phyloP scores from a whole-genome alignment of 2,797 vertebrate genomes.

The Astyanax mexicanus region DNA sequence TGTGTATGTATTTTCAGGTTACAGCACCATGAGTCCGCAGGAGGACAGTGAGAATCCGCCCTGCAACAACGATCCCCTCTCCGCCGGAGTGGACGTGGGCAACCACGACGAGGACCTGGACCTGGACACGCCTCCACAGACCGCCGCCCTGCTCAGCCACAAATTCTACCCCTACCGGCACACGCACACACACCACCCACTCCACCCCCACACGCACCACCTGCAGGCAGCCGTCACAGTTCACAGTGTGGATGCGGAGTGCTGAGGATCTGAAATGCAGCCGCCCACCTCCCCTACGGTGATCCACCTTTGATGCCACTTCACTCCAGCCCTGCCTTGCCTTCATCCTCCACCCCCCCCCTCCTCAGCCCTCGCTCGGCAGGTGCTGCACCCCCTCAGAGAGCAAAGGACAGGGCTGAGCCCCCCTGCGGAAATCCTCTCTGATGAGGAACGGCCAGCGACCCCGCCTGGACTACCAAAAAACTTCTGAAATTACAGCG shows the following conservation, averaged over 20 bases:
- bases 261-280: conserved; percentile 75
- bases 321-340: conserved; percentile 30
- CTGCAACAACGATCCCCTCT: conserved; percentile 92
- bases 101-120: conserved; percentile 97
- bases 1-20: conserved; percentile 78
- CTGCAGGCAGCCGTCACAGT: conserved; percentile 95
- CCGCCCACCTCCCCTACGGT: not conserved
- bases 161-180: conserved; percentile 94
- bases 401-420: conserved; percentile 36
- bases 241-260: conserved; percentile 95
- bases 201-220: conserved; percentile 90
- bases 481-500: not conserved
- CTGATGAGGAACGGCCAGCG: not conserved
- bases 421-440: conserved; percentile 12
- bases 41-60: conserved; percentile 98
- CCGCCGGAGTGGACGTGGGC: conserved; percentile 92
- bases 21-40: conserved; percentile 99
- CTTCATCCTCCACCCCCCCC: conserved; percentile 42
- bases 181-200: conserved; percentile 82
- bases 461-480: not conserved
- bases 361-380: conserved; percentile 29
- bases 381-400: conserved; percentile 9
- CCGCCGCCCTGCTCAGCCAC: conserved; percentile 94
- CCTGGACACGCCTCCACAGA: conserved; percentile 94
- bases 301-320: conserved; percentile 43